Percentiles rank a stretch among this genome's conserved stretches.
Evolutionary conservation across 2,888 invertebrate species (phyloP).

Genomic region (Lordiphosa andalusiaca): DNA sequence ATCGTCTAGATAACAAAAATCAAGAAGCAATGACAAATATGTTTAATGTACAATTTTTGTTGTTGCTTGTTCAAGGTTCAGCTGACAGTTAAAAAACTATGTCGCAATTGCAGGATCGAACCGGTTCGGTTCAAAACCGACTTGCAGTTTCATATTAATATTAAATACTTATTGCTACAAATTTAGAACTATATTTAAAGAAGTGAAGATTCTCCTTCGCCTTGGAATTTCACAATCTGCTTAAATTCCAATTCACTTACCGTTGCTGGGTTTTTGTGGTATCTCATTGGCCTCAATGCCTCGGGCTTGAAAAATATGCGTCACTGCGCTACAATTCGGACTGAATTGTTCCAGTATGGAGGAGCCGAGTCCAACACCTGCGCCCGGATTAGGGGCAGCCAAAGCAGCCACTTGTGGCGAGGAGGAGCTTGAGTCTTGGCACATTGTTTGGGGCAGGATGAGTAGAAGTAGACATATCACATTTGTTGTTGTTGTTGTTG

Average conservation of each 20-base stretch:
- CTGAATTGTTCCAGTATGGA: constrained; percentile 78
- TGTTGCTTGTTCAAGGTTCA: no score
- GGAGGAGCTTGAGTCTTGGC: constrained; percentile 4
- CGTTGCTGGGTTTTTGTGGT: constrained; percentile 81
- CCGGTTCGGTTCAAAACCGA: no score
- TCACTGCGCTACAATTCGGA: constrained; percentile 81
- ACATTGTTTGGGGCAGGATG: constrained; percentile 13
- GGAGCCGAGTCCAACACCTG: constrained; percentile 38
- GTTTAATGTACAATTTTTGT: no score
- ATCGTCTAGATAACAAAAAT: no score
- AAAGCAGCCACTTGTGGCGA: constrained; percentile 46
- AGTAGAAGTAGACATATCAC: constrained; percentile 50
- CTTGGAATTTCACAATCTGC: no score
- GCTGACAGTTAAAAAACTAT: no score
- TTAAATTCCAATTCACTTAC: constrained; percentile 76
- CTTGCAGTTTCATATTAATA: no score
- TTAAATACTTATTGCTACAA: no score
- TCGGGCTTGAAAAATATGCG: constrained; percentile 81
- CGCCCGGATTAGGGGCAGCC: constrained; percentile 52
- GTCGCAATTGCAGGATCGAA: no score
- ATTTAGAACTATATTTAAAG: no score
- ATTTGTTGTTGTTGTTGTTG: constrained; percentile 32
- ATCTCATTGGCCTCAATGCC: constrained; percentile 81
- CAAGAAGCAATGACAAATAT: no score
- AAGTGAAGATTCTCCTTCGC: no score